Percentiles rank a stretch among this genome's conserved stretches.
Conservation (phyloP, 2,797 vertebrate species). For the Poecilia velifera region DNA sequence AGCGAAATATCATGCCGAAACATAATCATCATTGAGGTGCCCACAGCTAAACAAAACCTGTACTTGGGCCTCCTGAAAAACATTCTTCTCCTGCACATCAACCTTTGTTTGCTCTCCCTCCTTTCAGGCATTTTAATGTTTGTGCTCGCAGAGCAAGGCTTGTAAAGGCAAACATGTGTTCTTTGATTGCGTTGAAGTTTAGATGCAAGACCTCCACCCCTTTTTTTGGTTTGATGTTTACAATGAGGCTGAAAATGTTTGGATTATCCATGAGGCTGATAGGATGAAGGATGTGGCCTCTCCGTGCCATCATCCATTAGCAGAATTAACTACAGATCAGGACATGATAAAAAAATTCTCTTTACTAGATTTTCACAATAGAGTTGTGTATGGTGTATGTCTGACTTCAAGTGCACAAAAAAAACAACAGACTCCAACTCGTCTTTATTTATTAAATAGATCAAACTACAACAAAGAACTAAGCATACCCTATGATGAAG, state of each 20-base stretch:
- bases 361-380: not conserved
- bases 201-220: constrained; percentile 21
- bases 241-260: constrained; percentile 42
- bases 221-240: constrained; percentile 44
- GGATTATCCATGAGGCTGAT: constrained; percentile 56
- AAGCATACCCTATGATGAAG: not conserved
- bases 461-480: not conserved
- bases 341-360: not conserved
- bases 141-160: constrained; percentile 36
- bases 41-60: constrained; percentile 22
- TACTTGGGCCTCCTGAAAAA: not conserved
- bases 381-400: not conserved
- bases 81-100: constrained; percentile 18
- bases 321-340: constrained; percentile 35
- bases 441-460: not conserved
- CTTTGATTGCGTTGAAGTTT: constrained; percentile 58
- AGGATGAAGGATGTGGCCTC: constrained; percentile 33
- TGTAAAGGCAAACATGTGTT: constrained; percentile 39
- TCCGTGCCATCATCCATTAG: constrained; percentile 34
- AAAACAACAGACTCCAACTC: not conserved
- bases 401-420: not conserved
- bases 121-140: constrained; percentile 37
- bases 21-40: constrained; percentile 30
- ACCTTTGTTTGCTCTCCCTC: not conserved
- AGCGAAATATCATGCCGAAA: not conserved